phyloP scores from a whole-genome alignment of 2,113 vertebrate species.

The Chlamydotis undulata region DNA sequence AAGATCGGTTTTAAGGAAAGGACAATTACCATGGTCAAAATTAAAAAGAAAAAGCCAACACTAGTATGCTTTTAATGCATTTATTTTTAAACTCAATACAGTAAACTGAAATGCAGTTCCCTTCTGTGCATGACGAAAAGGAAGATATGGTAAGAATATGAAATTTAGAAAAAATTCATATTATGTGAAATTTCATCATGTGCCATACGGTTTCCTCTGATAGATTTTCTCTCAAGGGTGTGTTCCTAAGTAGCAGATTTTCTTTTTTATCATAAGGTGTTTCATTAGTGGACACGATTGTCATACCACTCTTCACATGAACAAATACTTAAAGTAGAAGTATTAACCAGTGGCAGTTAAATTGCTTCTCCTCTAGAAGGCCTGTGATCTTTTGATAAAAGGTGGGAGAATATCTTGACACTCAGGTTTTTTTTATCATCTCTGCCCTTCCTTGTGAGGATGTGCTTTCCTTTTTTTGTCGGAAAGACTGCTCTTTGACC shows the following conservation, averaged over 20 bases:
- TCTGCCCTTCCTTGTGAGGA: not conserved
- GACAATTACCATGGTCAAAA: not conserved
- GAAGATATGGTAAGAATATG: not conserved
- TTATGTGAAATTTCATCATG: not conserved
- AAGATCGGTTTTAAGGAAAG: not conserved
- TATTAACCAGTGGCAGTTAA: not conserved
- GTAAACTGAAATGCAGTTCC: not conserved
- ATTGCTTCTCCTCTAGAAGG: not conserved
- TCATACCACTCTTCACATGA: not conserved
- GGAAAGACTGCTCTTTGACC: constrained; percentile 46
- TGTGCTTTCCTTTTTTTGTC: not conserved
- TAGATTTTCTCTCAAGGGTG: not conserved
- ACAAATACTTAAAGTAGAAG: not conserved
- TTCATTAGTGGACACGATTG: not conserved
- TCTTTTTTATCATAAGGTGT: not conserved
- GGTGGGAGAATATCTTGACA: not conserved
- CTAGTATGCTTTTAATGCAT: not conserved
- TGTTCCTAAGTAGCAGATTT: not conserved
- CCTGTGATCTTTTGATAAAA: not conserved
- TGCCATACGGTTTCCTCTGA: not conserved
- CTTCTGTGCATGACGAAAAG: not conserved
- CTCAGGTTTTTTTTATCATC: not conserved
- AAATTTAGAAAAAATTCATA: not conserved
- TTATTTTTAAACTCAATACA: not conserved
- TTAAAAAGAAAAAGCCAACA: not conserved